Evolutionary conservation across 1,140 invertebrate species (phyloP).

Genomic region (Sarcophaga peregrina): DNA sequence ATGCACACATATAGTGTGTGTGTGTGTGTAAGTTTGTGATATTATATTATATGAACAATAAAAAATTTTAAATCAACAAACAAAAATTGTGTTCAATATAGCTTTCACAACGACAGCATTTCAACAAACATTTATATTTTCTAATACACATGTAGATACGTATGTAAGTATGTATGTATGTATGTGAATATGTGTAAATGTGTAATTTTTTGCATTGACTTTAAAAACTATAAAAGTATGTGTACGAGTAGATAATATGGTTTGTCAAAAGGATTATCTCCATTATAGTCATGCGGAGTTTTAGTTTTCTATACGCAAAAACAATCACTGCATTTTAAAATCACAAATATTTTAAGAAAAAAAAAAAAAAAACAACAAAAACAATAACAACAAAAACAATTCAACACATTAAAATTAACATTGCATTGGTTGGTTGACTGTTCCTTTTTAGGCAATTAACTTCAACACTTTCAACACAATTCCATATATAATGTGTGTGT

Average conservation of each 20-base stretch:
- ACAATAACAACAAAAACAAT: background rate
- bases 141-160: background rate
- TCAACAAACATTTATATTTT: conserved; percentile 21
- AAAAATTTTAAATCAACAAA: background rate
- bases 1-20: background rate
- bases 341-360: background rate
- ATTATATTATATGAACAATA: too few relatives aligned
- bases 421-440: too few relatives aligned
- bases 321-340: conserved; percentile 6
- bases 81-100: background rate
- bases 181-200: background rate
- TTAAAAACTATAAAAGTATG: too few relatives aligned
- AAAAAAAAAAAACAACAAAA: background rate
- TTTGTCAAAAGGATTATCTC: conserved; percentile 11
- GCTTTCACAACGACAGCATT: background rate
- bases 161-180: background rate
- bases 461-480: background rate
- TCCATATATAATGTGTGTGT: too few relatives aligned
- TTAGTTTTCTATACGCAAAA: background rate
- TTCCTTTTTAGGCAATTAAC: background rate
- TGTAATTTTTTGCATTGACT: background rate
- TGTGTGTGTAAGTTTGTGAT: conserved; percentile 3
- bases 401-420: conserved; percentile 2
- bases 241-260: background rate
- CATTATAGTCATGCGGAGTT: background rate